Percentiles rank a stretch among this genome's conserved stretches.
These are phyloP conservation scores for Siniperca chuatsi DNA, from an alignment of 2,113 vertebrate genomes.

Conservation along the genomic window DNA sequence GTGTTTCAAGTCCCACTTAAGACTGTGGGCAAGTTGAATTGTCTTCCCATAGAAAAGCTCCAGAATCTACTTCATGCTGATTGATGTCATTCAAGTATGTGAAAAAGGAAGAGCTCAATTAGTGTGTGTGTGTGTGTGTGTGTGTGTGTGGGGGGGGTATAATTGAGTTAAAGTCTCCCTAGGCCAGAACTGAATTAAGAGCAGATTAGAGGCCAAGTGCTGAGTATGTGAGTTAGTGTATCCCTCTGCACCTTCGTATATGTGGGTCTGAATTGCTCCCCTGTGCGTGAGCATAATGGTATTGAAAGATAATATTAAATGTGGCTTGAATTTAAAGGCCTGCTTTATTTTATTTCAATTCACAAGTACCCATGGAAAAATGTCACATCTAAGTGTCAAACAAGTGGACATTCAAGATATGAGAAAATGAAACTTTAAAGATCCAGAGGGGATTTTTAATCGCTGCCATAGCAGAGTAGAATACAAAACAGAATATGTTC, in stretches of 20 bases:
- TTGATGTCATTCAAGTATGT: conserved; percentile 55
- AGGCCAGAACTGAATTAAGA: conserved; percentile 63
- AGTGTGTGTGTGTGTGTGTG: conserved; percentile 44
- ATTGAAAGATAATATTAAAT: conserved; percentile 36
- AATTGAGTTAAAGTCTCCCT: conserved; percentile 69
- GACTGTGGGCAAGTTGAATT: conserved; percentile 32
- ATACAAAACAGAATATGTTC: not conserved
- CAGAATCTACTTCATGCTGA: conserved; percentile 52
- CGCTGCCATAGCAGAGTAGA: not conserved
- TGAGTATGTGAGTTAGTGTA: conserved; percentile 37
- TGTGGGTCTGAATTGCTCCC: conserved; percentile 23
- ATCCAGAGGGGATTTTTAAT: not conserved
- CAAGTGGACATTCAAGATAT: not conserved
- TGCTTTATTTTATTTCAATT: conserved; percentile 10
- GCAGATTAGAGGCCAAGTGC: conserved; percentile 64
- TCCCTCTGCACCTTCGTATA: conserved; percentile 2
- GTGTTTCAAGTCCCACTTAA: conserved; percentile 29
- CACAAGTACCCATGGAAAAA: too few relatives aligned
- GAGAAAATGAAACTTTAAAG: not conserved
- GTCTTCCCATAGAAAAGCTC: conserved; percentile 43
- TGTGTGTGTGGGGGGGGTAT: conserved; percentile 39
- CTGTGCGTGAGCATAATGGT: conserved; percentile 10
- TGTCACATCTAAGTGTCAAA: not conserved
- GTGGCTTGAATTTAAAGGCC: conserved; percentile 21
- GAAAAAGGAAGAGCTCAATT: conserved; percentile 67